Percentiles rank a stretch among this genome's conserved stretches.
phyloP scores from a whole-genome alignment of 30 jellyfish, hydroid and myxozoan genomes.

The Pelagia noctiluca region DNA sequence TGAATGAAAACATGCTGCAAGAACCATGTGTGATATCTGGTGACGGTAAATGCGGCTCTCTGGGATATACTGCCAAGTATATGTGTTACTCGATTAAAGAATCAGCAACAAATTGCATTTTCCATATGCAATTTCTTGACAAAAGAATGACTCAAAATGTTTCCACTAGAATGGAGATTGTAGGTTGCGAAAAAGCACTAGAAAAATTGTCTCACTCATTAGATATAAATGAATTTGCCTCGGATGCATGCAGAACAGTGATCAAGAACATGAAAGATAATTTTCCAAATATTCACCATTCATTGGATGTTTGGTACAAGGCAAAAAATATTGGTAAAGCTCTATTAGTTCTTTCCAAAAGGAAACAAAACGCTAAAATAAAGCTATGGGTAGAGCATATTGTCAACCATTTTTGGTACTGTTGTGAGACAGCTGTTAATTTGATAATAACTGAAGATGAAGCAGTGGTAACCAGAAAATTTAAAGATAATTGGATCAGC shows the following conservation, averaged over 20 bases:
- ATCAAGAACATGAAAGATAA: background rate
- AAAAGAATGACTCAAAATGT: background rate
- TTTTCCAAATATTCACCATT: background rate
- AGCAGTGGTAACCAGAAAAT: too few relatives aligned
- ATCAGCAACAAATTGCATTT: background rate
- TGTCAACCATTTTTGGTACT: conserved; percentile 17
- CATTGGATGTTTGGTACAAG: conserved; percentile 15
- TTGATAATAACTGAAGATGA: too few relatives aligned
- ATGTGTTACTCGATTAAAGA: background rate
- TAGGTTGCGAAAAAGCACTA: background rate
- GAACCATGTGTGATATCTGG: too few relatives aligned
- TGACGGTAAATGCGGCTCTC: background rate
- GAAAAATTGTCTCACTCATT: background rate
- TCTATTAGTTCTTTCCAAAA: background rate
- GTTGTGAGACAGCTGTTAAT: too few relatives aligned
- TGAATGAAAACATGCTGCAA: too few relatives aligned
- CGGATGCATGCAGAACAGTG: background rate
- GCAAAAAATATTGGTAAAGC: conserved; percentile 12
- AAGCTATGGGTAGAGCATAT: conserved; percentile 5
- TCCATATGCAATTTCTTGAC: background rate
- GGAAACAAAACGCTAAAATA: background rate
- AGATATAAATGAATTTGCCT: background rate
- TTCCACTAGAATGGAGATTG: background rate
- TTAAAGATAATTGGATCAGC: too few relatives aligned
- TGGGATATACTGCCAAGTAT: background rate